Base-by-base conservation (phyloP, 2,113 vertebrate species). In the Brachirus orientalis region DNA sequence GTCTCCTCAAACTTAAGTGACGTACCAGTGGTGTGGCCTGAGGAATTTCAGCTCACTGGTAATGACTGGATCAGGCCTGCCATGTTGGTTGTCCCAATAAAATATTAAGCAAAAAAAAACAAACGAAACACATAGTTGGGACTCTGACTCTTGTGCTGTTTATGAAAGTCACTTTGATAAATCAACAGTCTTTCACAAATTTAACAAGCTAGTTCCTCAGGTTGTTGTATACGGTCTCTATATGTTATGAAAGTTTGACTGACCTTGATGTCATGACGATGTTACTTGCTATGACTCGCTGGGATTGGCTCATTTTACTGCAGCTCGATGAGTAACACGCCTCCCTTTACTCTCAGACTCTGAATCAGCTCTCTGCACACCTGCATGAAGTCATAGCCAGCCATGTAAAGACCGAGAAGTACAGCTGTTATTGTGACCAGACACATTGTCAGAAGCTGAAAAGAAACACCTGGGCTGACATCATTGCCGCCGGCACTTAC, bases 341-440 rank as follows among this genome's bases (percentile, higher is more conserved):
- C 6, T 10, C 1, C 11, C 38, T 47, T 7, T 1, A 0, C 44
- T 51, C 36, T 53, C 18, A 33, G 35, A 46, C 67, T 50, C 38
- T 84, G 75, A 85, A 9, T 86, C 79, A 81, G 47, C 6, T 50
- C 7, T 38, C 12, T 6, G 13, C 59, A 47, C 82, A 88, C 82
- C 78, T 88, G 71, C 43, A 20, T 88, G 81, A 83, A 10, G 63
- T 77, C 6, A 75, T 60, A 16, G 16, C 12, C 16, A 10, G 17
- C 36, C 41, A 17, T 14, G 13, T 4, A 7, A 19, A 18, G 8
- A 20, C 1, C 45, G 33, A 22, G 46, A 36, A 11, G 19, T n/a
- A 11, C 68, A 72, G 52, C 46, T 77, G 75, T 57, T 1, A 52
- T 44, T 18, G 45, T 33, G 37, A 53, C 33, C 13, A 45, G 19